Evolutionary conservation across 2,888 invertebrate genomes (phyloP).

Genomic region (Drosophila macrospina): DNA sequence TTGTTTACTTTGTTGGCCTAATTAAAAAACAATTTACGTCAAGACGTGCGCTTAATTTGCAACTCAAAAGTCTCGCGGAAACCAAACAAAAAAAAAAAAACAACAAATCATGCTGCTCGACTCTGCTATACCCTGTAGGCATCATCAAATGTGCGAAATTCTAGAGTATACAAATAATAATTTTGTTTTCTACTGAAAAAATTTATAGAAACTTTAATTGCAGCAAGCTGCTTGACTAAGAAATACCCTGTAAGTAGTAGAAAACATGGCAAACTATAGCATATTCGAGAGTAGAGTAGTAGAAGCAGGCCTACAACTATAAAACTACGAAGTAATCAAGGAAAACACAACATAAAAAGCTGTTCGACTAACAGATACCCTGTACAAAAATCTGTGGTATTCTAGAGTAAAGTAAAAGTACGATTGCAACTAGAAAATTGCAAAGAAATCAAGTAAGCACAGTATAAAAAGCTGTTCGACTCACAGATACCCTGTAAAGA

Average conservation of each 20-base stretch:
- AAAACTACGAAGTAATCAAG: too few relatives aligned
- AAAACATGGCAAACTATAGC: neutral
- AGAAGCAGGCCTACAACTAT: too few relatives aligned
- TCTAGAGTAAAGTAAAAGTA: too few relatives aligned
- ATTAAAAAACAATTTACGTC: conserved; percentile 49
- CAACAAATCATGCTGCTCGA: neutral
- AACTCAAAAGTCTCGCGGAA: conserved; percentile 2
- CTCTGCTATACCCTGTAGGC: neutral
- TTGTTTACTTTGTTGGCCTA: conserved; percentile 16
- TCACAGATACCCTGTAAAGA: too few relatives aligned
- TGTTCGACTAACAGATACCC: neutral
- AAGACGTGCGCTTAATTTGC: conserved; percentile 33
- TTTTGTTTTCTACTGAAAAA: too few relatives aligned
- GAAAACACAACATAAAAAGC: neutral
- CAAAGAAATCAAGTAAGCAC: too few relatives aligned
- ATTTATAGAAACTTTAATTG: too few relatives aligned
- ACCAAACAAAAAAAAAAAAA: neutral
- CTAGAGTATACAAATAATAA: neutral
- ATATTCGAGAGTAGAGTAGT: too few relatives aligned
- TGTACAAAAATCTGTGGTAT: neutral
- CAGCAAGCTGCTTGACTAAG: neutral
- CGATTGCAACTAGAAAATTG: too few relatives aligned
- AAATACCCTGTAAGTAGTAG: neutral
- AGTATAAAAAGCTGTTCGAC: too few relatives aligned
- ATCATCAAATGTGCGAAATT: neutral